Evolutionary conservation across 1,140 invertebrate species (phyloP).

Genomic region (Drosophila suzukii): DNA sequence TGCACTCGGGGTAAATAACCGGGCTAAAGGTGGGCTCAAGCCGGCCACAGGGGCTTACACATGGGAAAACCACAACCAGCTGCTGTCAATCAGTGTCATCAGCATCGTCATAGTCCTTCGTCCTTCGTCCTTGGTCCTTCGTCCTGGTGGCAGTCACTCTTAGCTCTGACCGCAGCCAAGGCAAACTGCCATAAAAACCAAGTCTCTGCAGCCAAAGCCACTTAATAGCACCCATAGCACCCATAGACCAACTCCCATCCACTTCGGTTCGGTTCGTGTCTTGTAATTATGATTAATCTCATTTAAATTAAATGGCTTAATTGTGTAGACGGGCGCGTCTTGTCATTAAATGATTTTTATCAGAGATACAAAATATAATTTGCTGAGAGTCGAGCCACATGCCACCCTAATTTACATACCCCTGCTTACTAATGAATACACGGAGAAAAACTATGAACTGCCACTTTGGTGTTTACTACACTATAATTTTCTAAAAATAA

Average conservation of each 20-base stretch:
- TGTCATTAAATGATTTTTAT: conserved; percentile 83
- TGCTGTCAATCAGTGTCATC: conserved; percentile 55
- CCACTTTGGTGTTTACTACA: neutral
- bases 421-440: conserved; percentile 40
- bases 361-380: conserved; percentile 72
- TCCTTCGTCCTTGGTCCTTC: neutral
- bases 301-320: conserved; percentile 83
- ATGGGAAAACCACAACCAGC: conserved; percentile 35
- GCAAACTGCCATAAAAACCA: conserved; percentile 38
- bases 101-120: neutral
- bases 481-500: too few relatives aligned
- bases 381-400: conserved; percentile 37
- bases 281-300: conserved; percentile 83
- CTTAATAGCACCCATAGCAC: conserved; percentile 6
- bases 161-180: conserved; percentile 21
- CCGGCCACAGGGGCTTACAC: conserved; percentile 23
- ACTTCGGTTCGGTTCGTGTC: conserved; percentile 43
- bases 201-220: conserved; percentile 24
- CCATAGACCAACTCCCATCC: conserved; percentile 9
- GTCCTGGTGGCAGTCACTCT: neutral
- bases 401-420: conserved; percentile 20
- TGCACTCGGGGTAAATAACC: conserved; percentile 28
- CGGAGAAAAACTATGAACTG: neutral
- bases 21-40: conserved; percentile 5
- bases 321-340: conserved; percentile 63